Evolutionary conservation across 2,113 vertebrate species (phyloP).

Genomic region (Elachura formosa): DNA sequence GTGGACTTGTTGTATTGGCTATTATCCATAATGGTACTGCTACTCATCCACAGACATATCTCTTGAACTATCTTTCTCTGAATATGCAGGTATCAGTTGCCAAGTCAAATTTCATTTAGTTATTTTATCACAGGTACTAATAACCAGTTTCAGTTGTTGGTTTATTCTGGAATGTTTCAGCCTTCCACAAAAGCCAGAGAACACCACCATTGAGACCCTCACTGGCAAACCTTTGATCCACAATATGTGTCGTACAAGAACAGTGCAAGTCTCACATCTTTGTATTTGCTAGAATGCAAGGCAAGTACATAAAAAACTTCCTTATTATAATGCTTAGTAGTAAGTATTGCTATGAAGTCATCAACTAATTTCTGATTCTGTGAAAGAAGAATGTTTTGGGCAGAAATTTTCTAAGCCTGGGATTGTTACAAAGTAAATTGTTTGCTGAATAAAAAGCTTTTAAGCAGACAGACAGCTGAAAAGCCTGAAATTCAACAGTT

Average conservation of each 20-base stretch:
- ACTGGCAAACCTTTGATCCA: not conserved
- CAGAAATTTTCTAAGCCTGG: conserved; percentile 41
- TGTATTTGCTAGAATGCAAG: not conserved
- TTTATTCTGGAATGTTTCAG: not conserved
- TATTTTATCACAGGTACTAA: not conserved
- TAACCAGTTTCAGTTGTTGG: not conserved
- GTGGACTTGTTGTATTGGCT: not conserved
- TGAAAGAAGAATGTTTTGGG: conserved; percentile 36
- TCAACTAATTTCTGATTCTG: conserved; percentile 48
- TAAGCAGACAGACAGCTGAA: conserved; percentile 53
- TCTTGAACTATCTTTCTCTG: not conserved
- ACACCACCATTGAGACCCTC: not conserved
- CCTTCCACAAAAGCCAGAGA: not conserved
- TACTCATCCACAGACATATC: not conserved
- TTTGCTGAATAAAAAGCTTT: conserved; percentile 52
- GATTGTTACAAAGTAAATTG: conserved; percentile 55
- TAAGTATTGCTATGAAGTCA: conserved; percentile 33
- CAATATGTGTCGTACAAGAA: not conserved
- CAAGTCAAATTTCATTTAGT: not conserved
- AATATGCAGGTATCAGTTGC: not conserved
- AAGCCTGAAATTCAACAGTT: conserved; percentile 48
- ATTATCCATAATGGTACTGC: not conserved
- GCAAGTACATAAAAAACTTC: conserved; percentile 26
- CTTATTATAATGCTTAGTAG: conserved; percentile 10
- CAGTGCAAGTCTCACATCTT: not conserved